Evolutionary conservation across 2,797 vertebrate species (phyloP), one percentile per base, ranked within the genome.

Genomic region (Tachyglossus aculeatus): DNA sequence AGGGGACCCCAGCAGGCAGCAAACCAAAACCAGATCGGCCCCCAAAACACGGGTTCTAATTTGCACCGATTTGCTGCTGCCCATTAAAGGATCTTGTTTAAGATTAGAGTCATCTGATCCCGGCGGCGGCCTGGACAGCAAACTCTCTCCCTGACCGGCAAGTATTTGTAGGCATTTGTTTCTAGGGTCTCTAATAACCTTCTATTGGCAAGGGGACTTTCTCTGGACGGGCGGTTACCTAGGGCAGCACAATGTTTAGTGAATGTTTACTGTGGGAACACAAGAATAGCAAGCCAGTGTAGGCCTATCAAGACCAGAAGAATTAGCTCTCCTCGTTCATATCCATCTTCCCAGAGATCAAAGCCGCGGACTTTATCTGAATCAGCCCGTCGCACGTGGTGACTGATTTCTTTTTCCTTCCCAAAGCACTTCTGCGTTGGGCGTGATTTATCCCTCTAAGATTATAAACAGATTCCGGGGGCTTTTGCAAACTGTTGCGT

Each of bases 341-440:
- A 74, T 58, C 62, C 54, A 52, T 77, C 54, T 89, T 76, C 32
- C 48, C 56, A 67, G 79, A 88, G 86, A 88, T 90, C 82, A 89
- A 90, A 90, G 84, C 56, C 66, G 7, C 63, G 45, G 73, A 76
- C 31, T 71, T 82, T 71, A 84, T 80, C 65, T 65, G 80, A 59
- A 86, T 56, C 80, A 89, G 81, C 81, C 81, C 15, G 53, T 81
- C 55, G 74, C 82, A 56, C 36, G 18, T 21, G 21, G 21, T 44
- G 29, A 51, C 11, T 71, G 51, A 70, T 55, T 47, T 54, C 40
- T 9, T 51, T 81, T 82, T 72, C 73, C 76, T 83, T 59, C 53
- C 80, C 67, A 67, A 71, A 66, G 55, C 73, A 72, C 65, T 84
- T 78, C 73, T 80, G 77, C 73, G 62, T 57, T 80, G 86, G 67